Base-by-base conservation (phyloP, 2,797 vertebrate genomes). In the Phrynocephalus vlangalii region DNA sequence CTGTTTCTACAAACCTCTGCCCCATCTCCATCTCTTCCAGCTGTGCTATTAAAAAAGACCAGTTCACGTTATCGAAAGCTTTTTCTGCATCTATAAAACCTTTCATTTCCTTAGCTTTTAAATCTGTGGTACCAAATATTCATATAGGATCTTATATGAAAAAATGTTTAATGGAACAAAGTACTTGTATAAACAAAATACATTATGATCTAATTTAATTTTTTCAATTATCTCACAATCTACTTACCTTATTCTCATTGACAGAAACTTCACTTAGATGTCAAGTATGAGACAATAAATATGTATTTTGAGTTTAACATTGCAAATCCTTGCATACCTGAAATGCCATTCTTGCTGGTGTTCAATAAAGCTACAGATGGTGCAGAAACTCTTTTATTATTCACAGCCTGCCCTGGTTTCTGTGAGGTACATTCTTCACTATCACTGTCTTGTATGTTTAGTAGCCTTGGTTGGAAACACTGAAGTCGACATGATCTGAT, bases 401-500 rank as follows among this genome's bases (percentile, higher is more conserved):
- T 96, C 95, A 96, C 94, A 95, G 96, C 96, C 95, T 96, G 95
- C 94, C 96, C 97, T 97, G 96, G 94, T 96, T 97, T 97, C 95
- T 96, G 96, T 94, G 96, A 97, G 94, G 96, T 97, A 96, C 97
- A 96, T 94, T 96, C 96, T 96, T 97, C 97, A 82, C 94, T 97
- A 90, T 95, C 96, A 63, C 92, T 96, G 92, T 96, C 96, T 93
- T 96, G 97, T 92, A 95, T 94, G 92, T 96, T 97, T 93, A 95
- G 94, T 88, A 96, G 96, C 96, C 97, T 97, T 91, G 98, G 98
- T 93, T 97, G 97, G 93, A 98, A 99, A 97, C 97, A 98, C 95
- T 97, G 97, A 96, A 97, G 98, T 96, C 98, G 97, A 96, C 98
- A 97, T 91, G 97, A 96, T 97, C 97, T 97, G 96, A 99, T 98